Evolutionary conservation across 2,797 vertebrate species (phyloP).

Genomic region (Ispidina picta): DNA sequence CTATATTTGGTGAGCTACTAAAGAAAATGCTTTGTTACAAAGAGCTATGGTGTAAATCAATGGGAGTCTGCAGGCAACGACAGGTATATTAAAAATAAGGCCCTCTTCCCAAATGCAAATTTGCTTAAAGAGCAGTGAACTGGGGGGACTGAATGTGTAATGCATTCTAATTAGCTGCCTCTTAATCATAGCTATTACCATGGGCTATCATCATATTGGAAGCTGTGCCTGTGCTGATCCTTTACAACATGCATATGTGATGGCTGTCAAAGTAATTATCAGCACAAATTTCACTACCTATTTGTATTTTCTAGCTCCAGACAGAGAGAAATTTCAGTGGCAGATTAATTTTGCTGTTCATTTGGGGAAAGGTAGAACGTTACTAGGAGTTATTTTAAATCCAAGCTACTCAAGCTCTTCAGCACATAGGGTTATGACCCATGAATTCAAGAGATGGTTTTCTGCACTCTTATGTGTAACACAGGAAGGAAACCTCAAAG

Average conservation of each 20-base stretch:
- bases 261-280: slow-evolving; percentile 59
- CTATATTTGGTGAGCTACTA: background rate
- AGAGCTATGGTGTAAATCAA: background rate
- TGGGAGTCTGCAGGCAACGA: background rate
- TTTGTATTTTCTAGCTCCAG: slow-evolving; percentile 32
- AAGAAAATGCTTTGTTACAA: background rate
- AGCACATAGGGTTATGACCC: background rate
- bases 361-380: background rate
- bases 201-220: slow-evolving; percentile 11
- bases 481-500: background rate
- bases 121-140: slow-evolving; percentile 16
- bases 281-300: slow-evolving; percentile 35
- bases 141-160: slow-evolving; percentile 46
- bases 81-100: background rate
- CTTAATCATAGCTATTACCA: slow-evolving; percentile 63
- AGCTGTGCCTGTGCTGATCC: slow-evolving; percentile 24
- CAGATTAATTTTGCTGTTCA: slow-evolving; percentile 23
- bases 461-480: background rate
- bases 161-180: slow-evolving; percentile 62
- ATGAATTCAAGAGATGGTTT: slow-evolving; percentile 1
- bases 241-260: slow-evolving; percentile 1
- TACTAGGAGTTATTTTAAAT: background rate
- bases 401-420: background rate
- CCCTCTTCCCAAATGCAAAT: slow-evolving; percentile 36
- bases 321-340: background rate